Evolutionary conservation across 2,113 vertebrate genomes (phyloP).

Genomic region (Mungos mungo): DNA sequence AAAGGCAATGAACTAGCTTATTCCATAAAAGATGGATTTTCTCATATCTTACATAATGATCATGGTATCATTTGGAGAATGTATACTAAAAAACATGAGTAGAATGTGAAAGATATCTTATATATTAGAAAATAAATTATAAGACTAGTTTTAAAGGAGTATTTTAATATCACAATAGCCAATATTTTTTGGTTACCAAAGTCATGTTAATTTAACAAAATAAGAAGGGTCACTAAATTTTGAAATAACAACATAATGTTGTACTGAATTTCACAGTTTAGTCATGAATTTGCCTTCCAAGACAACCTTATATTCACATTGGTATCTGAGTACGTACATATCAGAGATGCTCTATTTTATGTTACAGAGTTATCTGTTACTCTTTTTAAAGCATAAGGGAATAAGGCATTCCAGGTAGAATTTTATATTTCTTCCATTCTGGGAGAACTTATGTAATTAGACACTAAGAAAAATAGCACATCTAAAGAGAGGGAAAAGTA

Average conservation of each 20-base stretch:
- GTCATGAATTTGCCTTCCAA: background rate
- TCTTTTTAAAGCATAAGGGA: background rate
- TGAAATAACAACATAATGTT: background rate
- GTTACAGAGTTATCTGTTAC: background rate
- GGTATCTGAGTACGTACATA: background rate
- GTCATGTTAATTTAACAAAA: background rate
- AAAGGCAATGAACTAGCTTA: background rate
- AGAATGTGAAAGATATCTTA: background rate
- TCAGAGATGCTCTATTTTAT: background rate
- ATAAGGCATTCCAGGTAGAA: background rate
- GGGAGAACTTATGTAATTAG: background rate
- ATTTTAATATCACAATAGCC: background rate
- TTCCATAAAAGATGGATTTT: background rate
- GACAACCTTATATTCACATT: background rate
- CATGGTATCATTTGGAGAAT: background rate
- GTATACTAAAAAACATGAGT: background rate
- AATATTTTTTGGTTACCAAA: conserved; percentile 1
- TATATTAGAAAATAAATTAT: background rate
- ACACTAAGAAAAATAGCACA: background rate
- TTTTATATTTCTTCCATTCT: background rate
- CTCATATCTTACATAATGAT: background rate
- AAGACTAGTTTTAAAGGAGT: background rate
- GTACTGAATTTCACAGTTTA: background rate
- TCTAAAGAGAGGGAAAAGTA: background rate
- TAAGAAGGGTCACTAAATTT: background rate